Conservation (phyloP, 2,113 vertebrate species). For the Nyctibius bracteatus region DNA sequence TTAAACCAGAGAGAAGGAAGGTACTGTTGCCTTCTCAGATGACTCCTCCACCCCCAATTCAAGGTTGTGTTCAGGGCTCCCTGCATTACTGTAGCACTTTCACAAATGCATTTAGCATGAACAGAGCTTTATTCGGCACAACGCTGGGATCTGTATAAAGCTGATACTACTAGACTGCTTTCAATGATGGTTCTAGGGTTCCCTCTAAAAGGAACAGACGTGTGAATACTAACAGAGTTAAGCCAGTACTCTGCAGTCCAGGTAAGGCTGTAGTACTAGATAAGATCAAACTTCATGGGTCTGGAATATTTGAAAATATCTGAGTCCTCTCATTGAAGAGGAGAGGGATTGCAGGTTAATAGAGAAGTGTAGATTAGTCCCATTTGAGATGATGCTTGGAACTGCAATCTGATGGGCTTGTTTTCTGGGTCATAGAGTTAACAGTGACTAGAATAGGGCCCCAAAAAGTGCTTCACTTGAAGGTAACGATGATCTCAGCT, state of each 20-base stretch:
- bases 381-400: not conserved
- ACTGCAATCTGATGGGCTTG: not conserved
- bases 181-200: not conserved
- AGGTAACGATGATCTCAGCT: not conserved
- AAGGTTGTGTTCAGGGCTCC: not conserved
- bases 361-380: not conserved
- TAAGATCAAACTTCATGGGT: not conserved
- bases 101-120: not conserved
- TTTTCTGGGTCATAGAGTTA: not conserved
- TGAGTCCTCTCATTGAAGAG: not conserved
- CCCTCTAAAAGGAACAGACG: not conserved
- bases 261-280: not conserved
- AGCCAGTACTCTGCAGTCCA: not conserved
- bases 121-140: not conserved
- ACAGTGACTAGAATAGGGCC: not conserved
- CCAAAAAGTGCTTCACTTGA: not conserved
- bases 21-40: not conserved
- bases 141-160: not conserved
- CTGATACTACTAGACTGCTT: not conserved
- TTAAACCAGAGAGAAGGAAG: not conserved
- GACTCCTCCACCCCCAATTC: not conserved
- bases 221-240: not conserved
- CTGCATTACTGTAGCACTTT: not conserved
- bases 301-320: not conserved
- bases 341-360: not conserved